phyloP scores from a whole-genome alignment of 2,888 invertebrate species.

The Papilio demoleus region DNA sequence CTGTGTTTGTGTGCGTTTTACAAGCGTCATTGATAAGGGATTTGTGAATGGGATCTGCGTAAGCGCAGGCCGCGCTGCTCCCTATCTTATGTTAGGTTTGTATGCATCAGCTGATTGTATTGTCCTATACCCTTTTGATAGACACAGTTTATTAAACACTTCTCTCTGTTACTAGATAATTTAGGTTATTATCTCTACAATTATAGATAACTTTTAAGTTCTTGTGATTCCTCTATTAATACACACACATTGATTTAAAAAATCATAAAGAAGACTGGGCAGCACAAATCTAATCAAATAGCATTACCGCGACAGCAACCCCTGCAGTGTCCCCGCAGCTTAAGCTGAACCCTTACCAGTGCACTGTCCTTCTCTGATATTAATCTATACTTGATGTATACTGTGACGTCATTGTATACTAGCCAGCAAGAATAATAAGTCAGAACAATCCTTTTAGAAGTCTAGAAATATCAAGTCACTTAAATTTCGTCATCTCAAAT shows the following conservation, averaged over 20 bases:
- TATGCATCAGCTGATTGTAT: conserved; percentile 44
- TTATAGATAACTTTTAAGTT: no score
- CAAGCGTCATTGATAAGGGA: conserved; percentile 52
- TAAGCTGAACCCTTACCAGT: conserved; percentile 33
- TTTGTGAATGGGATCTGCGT: conserved; percentile 75
- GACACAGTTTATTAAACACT: no score
- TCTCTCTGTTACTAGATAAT: no score
- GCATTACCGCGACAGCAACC: background rate
- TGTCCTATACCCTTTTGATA: conserved; percentile 38
- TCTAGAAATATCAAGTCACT: background rate
- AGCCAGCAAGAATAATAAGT: background rate
- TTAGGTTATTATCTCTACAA: no score
- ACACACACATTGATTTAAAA: no score
- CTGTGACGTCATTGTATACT: background rate
- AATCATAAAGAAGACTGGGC: background rate
- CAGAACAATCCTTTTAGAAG: background rate
- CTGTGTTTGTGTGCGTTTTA: conserved; percentile 2
- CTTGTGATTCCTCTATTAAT: no score
- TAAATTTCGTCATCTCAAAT: background rate
- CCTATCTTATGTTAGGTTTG: conserved; percentile 67
- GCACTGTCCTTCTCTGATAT: conserved; percentile 8
- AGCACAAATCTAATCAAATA: conserved; percentile 7
- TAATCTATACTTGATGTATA: background rate
- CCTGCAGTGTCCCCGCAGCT: conserved; percentile 37
- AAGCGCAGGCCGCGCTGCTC: conserved; percentile 68